Percentiles rank a stretch among this genome's conserved stretches.
These are phyloP conservation scores for Heliconius nattereri DNA, from an alignment of 1,140 invertebrate species.

Conservation along the genomic window DNA sequence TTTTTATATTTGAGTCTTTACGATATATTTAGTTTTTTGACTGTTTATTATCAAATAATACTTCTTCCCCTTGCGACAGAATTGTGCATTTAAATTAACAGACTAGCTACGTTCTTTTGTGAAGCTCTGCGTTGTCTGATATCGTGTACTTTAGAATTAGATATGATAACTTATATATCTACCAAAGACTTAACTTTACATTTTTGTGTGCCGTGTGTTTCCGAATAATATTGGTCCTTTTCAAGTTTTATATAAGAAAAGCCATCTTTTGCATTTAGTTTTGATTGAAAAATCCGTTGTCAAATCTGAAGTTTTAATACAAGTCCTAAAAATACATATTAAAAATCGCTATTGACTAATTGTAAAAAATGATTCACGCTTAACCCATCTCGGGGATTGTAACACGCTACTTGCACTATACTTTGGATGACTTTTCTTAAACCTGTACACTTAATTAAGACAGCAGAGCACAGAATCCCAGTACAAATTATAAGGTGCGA, in stretches of 20 bases:
- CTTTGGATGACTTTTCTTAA: constrained; percentile 33
- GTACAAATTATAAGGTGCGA: constrained; percentile 65
- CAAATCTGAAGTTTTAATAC: background rate
- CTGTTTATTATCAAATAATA: constrained; percentile 62
- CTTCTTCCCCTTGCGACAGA: constrained; percentile 44
- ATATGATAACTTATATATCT: background rate
- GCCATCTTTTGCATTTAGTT: background rate
- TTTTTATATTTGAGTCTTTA: constrained; percentile 79
- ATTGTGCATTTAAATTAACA: constrained; percentile 44
- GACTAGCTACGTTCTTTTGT: constrained; percentile 39
- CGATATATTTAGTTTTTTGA: constrained; percentile 70
- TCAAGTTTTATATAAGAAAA: background rate
- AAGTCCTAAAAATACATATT: background rate
- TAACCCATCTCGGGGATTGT: constrained; percentile 14
- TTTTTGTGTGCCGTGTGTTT: constrained; percentile 20
- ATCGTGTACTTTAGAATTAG: constrained; percentile 40
- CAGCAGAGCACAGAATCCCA: constrained; percentile 75
- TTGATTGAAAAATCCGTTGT: background rate
- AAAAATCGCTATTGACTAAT: background rate
- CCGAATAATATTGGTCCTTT: background rate
- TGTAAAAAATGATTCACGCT: constrained; percentile 17
- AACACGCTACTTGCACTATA: constrained; percentile 36
- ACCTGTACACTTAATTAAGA: constrained; percentile 52
- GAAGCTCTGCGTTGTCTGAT: constrained; percentile 56
- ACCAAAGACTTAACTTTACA: constrained; percentile 26